Evolutionary conservation across 2,113 vertebrate genomes (phyloP), one percentile per base, ranked within the genome.

Genomic region (Myocastor coypus): DNA sequence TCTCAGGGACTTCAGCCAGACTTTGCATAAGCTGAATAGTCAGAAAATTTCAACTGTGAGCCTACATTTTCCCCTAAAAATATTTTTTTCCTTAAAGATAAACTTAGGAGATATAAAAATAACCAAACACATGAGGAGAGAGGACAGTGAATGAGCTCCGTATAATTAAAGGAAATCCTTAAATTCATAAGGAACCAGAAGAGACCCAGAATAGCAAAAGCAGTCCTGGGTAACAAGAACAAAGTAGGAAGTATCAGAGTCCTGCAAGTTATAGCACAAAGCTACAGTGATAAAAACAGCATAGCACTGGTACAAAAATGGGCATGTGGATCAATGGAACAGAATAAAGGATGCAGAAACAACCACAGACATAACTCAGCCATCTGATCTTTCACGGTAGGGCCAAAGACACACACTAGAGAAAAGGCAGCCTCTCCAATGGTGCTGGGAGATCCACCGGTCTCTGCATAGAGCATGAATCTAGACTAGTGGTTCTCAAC

Each of bases 61-160:
- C 55, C 87, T 91, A 26, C 7, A 40, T 80, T 83, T 87, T 55
- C 46, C 73, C 61, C 55, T 83, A 40, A 32, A 71, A 32, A 64
- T 26, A 77, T 52, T 87, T 77, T 78, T 83, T 83, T 88, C 61
- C 40, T 37, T 78, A 92, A 81, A 91, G 71, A 68, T 82, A 73
- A 93, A 94, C 19, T 88, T 2, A 88, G 17, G 13, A 55, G n/a
- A 63, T 68, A 50, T 50, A 84, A 42, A 89, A 68, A 42, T 88
- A 91, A 84, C 71, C 63, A 92, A 66, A 85, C 42, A 46, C 32
- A 85, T 55, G 28, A 83, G 61, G 68, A 87, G 52, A 71, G 14
- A 83, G 52, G 26, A 87, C 24, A 46, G 30, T 86, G 1, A 75
- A 57, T 66, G 57, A 87, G 30, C 28, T 42, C 30, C 40, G 30